Evolutionary conservation across 1,140 invertebrate species (phyloP).

Genomic region (Yoshiicerus persimilis): DNA sequence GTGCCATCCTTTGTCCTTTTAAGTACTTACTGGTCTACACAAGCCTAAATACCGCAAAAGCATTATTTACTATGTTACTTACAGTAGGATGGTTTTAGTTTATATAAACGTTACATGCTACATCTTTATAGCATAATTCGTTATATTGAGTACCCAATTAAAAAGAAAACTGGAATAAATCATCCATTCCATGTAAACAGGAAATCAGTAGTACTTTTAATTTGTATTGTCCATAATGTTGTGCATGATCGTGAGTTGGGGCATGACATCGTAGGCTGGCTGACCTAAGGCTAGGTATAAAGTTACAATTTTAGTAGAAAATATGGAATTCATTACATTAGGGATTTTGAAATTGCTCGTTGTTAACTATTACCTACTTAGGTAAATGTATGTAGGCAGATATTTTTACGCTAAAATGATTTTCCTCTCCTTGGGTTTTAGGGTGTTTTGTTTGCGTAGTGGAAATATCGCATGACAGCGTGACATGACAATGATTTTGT

Average conservation of each 20-base stretch:
- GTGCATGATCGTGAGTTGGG: background rate
- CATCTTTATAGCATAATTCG: no score
- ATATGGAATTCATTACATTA: background rate
- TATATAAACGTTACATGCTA: no score
- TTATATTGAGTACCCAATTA: background rate
- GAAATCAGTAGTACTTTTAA: background rate
- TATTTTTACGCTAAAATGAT: background rate
- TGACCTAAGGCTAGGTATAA: background rate
- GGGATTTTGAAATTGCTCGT: background rate
- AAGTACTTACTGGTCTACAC: background rate
- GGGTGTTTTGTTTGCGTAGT: background rate
- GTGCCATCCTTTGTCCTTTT: background rate
- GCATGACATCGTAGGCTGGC: background rate
- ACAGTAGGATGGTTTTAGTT: no score
- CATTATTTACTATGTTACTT: no score
- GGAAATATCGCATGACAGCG: conserved; percentile 13
- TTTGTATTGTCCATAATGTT: background rate
- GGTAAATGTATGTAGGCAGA: background rate
- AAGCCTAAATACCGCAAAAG: background rate
- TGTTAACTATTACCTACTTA: background rate
- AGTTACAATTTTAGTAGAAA: background rate
- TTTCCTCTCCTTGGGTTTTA: background rate
- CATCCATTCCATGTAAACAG: background rate
- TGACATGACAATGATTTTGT: conserved; percentile 17
- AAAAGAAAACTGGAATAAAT: background rate